These are phyloP conservation scores for Megalonaias nervosa DNA, from an alignment of 1,140 invertebrate genomes.

Conservation along the genomic window DNA sequence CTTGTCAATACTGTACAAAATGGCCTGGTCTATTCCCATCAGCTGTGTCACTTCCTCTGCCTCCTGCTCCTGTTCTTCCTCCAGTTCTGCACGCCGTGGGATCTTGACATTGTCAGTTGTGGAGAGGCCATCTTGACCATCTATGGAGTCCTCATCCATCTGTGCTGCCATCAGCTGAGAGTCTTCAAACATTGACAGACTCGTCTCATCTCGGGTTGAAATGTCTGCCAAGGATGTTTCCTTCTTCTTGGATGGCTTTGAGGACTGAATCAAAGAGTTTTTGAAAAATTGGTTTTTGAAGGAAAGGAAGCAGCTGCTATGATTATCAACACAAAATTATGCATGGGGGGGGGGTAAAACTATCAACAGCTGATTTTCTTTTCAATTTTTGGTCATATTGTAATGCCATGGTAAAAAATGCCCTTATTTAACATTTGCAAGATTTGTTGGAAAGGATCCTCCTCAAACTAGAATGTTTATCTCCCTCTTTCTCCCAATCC, in stretches of 20 bases:
- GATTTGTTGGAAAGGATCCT: too few species aligned
- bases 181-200: slow-evolving; percentile 53
- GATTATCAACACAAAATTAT: too few species aligned
- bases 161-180: slow-evolving; percentile 30
- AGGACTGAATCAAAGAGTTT: slow-evolving; percentile 15
- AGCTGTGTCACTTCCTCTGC: slow-evolving; percentile 80
- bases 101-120: slow-evolving; percentile 74
- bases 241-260: slow-evolving; percentile 57
- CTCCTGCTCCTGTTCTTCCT: slow-evolving; percentile 58
- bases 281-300: not conserved
- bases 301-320: too few species aligned
- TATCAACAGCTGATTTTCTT: not conserved
- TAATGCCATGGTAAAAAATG: too few species aligned
- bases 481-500: too few species aligned
- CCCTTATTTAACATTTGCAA: too few species aligned
- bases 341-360: not conserved
- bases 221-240: slow-evolving; percentile 33
- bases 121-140: slow-evolving; percentile 58
- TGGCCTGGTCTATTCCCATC: slow-evolving; percentile 89
- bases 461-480: too few species aligned
- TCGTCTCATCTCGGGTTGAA: slow-evolving; percentile 40
- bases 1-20: slow-evolving; percentile 92
- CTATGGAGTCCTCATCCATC: slow-evolving; percentile 67
- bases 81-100: slow-evolving; percentile 52
- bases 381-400: too few species aligned